Evolutionary conservation across 2,888 invertebrate species (phyloP).

Genomic region (Eupsilia transversa): DNA sequence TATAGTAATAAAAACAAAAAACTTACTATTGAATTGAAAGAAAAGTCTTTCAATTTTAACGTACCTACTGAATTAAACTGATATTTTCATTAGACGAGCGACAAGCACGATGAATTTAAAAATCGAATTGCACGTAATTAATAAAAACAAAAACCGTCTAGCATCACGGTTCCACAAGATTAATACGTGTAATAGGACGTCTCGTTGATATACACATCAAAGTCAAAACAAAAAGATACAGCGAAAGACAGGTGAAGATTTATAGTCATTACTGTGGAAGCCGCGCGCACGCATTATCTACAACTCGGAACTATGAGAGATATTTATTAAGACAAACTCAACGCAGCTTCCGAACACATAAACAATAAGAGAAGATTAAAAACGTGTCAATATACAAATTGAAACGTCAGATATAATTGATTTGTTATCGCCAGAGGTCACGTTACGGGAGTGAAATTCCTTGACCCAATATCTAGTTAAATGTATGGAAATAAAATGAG

Average conservation of each 20-base stretch:
- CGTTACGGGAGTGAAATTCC: constrained; percentile 74
- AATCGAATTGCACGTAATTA: constrained; percentile 18
- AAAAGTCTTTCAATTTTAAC: neutral
- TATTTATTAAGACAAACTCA: constrained; percentile 83
- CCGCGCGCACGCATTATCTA: constrained; percentile 73
- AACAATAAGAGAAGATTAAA: constrained; percentile 87
- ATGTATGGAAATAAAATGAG: constrained; percentile 75
- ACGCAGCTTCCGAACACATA: constrained; percentile 86
- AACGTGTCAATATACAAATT: constrained; percentile 89
- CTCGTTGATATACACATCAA: constrained; percentile 82
- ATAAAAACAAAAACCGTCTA: constrained; percentile 51
- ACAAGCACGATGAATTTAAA: neutral
- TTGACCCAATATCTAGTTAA: constrained; percentile 70
- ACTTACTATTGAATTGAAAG: too few species aligned
- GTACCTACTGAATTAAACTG: neutral
- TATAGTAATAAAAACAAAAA: too few species aligned
- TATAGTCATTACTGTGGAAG: constrained; percentile 80
- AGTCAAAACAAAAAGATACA: constrained; percentile 78
- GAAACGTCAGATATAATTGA: constrained; percentile 88
- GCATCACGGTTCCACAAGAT: constrained; percentile 72
- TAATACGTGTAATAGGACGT: constrained; percentile 82
- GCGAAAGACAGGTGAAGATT: constrained; percentile 83
- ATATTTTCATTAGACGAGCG: neutral
- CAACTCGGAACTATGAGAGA: constrained; percentile 75
- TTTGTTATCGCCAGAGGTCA: constrained; percentile 83